A percentile compares a stretch with the other conserved stretches of the same genome.
Evolutionary conservation across 2,113 vertebrate species (phyloP).

Genomic region (Mormyrus iriodes): DNA sequence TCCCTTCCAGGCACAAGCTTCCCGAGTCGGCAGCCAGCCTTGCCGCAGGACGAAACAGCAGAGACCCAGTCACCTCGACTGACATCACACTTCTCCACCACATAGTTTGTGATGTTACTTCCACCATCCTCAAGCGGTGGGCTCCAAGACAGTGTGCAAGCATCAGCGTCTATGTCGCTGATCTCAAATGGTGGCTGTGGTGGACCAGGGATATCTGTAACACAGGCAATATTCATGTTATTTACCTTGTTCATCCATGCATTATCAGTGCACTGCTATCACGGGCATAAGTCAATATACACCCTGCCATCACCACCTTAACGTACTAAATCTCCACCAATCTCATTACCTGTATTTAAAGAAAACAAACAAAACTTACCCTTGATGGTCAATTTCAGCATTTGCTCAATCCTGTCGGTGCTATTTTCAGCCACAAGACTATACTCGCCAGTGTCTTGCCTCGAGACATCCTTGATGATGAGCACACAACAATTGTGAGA

Average conservation of each 20-base stretch:
- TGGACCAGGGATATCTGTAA: constrained; percentile 85
- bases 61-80: constrained; percentile 88
- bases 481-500: constrained; percentile 79
- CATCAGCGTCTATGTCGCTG: constrained; percentile 88
- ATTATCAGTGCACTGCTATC: constrained; percentile 3
- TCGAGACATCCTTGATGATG: constrained; percentile 93
- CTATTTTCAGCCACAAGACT: constrained; percentile 87
- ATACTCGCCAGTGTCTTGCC: constrained; percentile 87
- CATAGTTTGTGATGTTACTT: constrained; percentile 92
- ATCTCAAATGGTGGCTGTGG: constrained; percentile 88
- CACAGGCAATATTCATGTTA: constrained; percentile 11
- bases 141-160: constrained; percentile 88
- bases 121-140: constrained; percentile 92
- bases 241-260: neutral
- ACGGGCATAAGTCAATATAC: neutral
- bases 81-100: constrained; percentile 92
- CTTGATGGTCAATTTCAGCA: constrained; percentile 80
- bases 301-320: neutral
- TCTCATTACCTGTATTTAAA: neutral
- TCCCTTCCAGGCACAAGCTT: constrained; percentile 92
- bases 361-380: constrained; percentile 60
- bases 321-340: neutral
- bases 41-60: constrained; percentile 76
- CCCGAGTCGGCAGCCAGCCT: constrained; percentile 84
- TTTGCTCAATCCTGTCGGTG: constrained; percentile 71